Evolutionary conservation across 2,797 vertebrate species (phyloP), one percentile per base, ranked within the genome.

Genomic region (Emydoidea blandingii): DNA sequence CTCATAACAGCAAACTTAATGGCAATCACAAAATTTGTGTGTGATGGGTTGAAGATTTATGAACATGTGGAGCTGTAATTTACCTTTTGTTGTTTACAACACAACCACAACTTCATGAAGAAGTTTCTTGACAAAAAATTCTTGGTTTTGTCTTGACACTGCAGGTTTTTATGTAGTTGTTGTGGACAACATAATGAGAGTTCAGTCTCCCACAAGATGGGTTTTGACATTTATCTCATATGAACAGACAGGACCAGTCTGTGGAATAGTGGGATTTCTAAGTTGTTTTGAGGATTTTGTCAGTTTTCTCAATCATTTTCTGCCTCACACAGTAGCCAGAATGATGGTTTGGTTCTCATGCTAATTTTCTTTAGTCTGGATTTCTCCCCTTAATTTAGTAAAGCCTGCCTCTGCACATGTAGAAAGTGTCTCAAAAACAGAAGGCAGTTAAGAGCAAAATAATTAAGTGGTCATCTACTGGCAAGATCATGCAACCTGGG

Each of bases 331-430:
- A 82, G 62, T 49, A 79, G 54, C 27, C 3, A 4, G 57, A 89
- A 74, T 57, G 65, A 81, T 31, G 87, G 41, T 59, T 88, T 62
- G 79, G 78, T 87, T 31, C 7, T 53, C 82, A 89, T 34, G 3
- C 29, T 37, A 2, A 37, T 1, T 18, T 37, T 62, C 56, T 15
- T 31, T 44, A 29, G 27, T 10, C 31, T 6, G 6, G 1, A 81
- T 92, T 91, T 85, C 44, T 53, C 4, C 83, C 2, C 85, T 90
- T 92, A 31, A 56, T 84, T 93, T 91, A 91, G 47, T 8, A 89
- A 85, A 87, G 19, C 11, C 62, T 93, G 53, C 81, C 47, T 25
- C 16, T 91, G 31, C 21, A 86, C 62, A 88, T 86, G n/a, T 5
- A 31, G 29, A 31, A 31, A 15, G 80, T 31, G 27, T 83, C 83